Base-by-base conservation (phyloP, 2,888 invertebrate genomes). In the Aspidapion aeneum region DNA sequence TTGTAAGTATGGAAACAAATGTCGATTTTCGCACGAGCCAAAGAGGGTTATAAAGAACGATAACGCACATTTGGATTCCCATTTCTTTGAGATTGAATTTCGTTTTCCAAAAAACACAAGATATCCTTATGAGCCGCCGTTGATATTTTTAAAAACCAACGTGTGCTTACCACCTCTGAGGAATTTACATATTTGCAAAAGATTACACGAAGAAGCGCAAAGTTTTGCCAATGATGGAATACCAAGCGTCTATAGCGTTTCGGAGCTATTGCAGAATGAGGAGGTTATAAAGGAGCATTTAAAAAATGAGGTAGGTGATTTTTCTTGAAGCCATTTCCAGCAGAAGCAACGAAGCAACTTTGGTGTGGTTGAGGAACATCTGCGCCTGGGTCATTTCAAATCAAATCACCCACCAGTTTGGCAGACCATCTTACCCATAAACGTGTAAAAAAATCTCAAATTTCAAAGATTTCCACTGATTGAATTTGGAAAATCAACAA, bases 111-210 rank as follows among this genome's bases (percentile, higher is more conserved):
- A 85, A 68, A 85, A 86, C 73, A 86, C 86, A 60, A 83, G 84
- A 57, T 93, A 93, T 78, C 93, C 93, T 0, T 87, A 85, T 72
- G 89, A 91, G 78, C 83, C 90, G 0, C 91, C 92, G 0, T 80
- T 88, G 64, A 82, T 92, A 66, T 90, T 89, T 73, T 79, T 91
- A 51, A 88, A 86, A 79, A 84, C 87, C 0, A 83, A 84, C 67
- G 84, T 85, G 64, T 81, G 86, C 60, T 82, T 89, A 68, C 90
- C 91, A 1, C 83, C 85, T 55, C 78, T 86, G 63, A 82, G 87
- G 20, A 86, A 86, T 68, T 79, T 93, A 58, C 86, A 87, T 74
- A 84, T 92, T 67, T 87, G 86, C 1, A 83, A 86, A 63, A 83
- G 85, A 70, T 79, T 93, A 55, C 81, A 88, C 67, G 83, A 87